These are phyloP conservation scores for Aptenodytes forsteri DNA, from an alignment of 2,113 vertebrate species.

Conservation along the genomic window DNA sequence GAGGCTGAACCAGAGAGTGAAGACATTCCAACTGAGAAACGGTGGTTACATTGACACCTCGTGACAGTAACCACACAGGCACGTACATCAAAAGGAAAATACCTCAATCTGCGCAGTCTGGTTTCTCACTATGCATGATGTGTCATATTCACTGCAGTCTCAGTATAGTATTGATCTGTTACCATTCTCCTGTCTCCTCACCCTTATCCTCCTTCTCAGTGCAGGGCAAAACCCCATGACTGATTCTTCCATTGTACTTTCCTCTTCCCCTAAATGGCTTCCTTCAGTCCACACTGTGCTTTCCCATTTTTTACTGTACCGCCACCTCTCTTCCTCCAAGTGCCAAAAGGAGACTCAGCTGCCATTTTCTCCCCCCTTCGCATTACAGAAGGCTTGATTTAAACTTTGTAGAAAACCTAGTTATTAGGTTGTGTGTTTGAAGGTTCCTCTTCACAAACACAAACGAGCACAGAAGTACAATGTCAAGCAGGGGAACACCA, in stretches of 20 bases:
- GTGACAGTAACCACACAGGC: not conserved
- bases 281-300: not conserved
- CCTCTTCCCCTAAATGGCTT: not conserved
- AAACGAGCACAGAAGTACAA: not conserved
- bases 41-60: not conserved
- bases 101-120: not conserved
- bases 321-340: not conserved
- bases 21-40: not conserved
- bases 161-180: not conserved
- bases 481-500: not conserved
- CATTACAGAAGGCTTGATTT: not conserved
- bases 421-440: not conserved
- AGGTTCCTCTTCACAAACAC: not conserved
- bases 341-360: not conserved
- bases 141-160: not conserved
- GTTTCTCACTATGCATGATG: not conserved
- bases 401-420: not conserved
- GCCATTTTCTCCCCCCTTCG: not conserved
- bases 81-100: not conserved
- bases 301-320: not conserved
- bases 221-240: not conserved
- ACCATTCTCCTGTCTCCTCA: not conserved
- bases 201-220: not conserved
- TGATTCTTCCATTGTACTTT: not conserved
- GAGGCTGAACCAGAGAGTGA: not conserved